These are phyloP conservation scores for Lepidiolamprologus cunningtoni DNA, from an alignment of 2,113 vertebrate genomes.

Conservation along the genomic window DNA sequence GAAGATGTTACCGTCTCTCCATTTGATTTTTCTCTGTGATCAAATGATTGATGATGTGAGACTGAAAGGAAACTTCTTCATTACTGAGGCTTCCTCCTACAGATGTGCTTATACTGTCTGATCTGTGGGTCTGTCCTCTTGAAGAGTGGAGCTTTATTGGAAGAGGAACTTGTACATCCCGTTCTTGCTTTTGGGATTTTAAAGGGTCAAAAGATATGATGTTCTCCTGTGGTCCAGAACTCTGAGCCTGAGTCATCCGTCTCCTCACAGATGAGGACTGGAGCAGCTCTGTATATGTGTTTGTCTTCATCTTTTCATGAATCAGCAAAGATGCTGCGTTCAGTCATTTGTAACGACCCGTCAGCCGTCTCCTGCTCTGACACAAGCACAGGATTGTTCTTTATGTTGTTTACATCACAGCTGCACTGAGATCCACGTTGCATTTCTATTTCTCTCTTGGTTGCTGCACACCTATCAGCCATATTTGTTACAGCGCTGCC, in stretches of 20 bases:
- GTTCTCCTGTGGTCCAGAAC: not conserved
- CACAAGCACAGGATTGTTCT: not conserved
- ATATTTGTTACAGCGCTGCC: not conserved
- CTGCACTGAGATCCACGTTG: not conserved
- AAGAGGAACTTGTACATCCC: not conserved
- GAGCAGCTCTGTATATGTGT: not conserved
- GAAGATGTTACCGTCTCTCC: not conserved
- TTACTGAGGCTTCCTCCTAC: not conserved
- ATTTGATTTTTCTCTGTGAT: not conserved
- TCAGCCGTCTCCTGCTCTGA: not conserved
- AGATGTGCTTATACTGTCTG: not conserved
- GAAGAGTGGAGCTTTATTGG: not conserved
- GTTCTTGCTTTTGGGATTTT: not conserved
- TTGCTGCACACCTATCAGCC: not conserved
- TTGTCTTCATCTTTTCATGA: not conserved
- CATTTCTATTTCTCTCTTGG: not conserved
- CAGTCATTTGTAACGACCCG: not conserved
- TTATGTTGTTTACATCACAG: not conserved
- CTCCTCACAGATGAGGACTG: not conserved
- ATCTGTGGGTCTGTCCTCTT: not conserved
- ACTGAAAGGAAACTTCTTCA: not conserved
- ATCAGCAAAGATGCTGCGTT: not conserved
- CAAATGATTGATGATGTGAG: not conserved
- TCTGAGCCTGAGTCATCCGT: not conserved
- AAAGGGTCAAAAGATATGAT: not conserved